Base-by-base conservation (phyloP, 2,113 vertebrate species). In the Ascaphus truei region DNA sequence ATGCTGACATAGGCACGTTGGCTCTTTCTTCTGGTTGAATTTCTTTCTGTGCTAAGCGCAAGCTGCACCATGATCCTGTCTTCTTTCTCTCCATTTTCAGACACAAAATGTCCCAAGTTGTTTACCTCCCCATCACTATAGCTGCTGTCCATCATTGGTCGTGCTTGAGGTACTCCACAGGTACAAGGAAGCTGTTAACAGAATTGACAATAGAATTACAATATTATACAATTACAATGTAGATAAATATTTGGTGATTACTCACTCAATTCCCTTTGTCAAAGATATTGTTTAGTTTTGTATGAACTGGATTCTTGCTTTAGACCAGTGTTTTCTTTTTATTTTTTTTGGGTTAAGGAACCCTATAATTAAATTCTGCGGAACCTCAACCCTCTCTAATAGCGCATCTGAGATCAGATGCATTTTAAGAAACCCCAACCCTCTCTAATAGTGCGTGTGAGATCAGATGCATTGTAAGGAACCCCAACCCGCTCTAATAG, bases 11-110 rank as follows among this genome's bases (percentile, higher is more conserved):
- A 98, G 53, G 80, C 77, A 75, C 93, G 87, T 60, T 84, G 84
- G 80, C 76, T 85, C 80, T 93, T 96, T 72, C 94, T 87, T 72
- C 89, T 88, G 1, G 80, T 79, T 0, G 92, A 81, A 71, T 92
- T 85, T 74, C 92, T 88, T 27, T 90, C 92, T 0, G 94, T 85
- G 7, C 84, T 91, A 80, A 96, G 83, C 0, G 92, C 86, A 76
- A 96, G 87, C 75, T 95, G 93, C 51, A 92, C 93, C 86, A 96
- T 84, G 84, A 95, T 94, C 11, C 90, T 80, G 64, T 98, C 95
- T 1, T 92, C 93, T 7, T 93, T 93, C 2, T 94, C 90, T 0
- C 91, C 90, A 0, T 86, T 91, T 72, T 96, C 92, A 0, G 93
- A 84, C 76, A 91, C 81, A 45, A 87, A 93, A 69, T 87, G 92